These are phyloP conservation scores for Amphipyra tragopoginis DNA, from an alignment of 2,888 invertebrate species.

Conservation along the genomic window DNA sequence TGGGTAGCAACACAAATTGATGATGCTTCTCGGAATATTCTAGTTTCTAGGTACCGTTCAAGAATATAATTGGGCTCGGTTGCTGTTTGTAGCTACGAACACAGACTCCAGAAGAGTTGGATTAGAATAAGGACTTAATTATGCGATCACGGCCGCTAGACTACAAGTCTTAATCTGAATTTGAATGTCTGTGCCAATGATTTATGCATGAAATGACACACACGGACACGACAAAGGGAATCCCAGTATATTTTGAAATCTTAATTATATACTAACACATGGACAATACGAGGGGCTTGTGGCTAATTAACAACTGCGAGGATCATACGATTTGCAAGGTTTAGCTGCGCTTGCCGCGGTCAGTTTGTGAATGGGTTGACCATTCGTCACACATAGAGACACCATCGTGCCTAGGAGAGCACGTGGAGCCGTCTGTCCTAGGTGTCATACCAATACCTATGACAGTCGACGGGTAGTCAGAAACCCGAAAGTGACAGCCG, in stretches of 20 bases:
- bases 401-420: too few relatives aligned
- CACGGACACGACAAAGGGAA: conserved; percentile 27
- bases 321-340: too few relatives aligned
- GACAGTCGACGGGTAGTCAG: too few relatives aligned
- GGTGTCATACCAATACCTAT: too few relatives aligned
- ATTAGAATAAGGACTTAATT: neutral
- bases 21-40: neutral
- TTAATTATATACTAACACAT: conserved; percentile 12
- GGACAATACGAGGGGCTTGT: neutral
- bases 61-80: neutral
- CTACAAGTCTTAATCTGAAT: neutral
- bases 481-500: too few relatives aligned
- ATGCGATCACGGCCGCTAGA: neutral
- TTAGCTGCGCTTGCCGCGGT: too few relatives aligned
- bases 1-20: conserved; percentile 7
- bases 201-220: conserved; percentile 19
- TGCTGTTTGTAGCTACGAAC: neutral
- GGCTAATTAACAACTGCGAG: too few relatives aligned
- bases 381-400: too few relatives aligned
- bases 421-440: too few relatives aligned
- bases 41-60: neutral
- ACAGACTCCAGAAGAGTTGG: too few relatives aligned
- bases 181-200: conserved; percentile 5
- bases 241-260: conserved; percentile 25
- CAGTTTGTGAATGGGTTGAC: too few relatives aligned